These are phyloP conservation scores for Peromyscus leucopus DNA, from an alignment of 2,113 vertebrate species.

Conservation along the genomic window DNA sequence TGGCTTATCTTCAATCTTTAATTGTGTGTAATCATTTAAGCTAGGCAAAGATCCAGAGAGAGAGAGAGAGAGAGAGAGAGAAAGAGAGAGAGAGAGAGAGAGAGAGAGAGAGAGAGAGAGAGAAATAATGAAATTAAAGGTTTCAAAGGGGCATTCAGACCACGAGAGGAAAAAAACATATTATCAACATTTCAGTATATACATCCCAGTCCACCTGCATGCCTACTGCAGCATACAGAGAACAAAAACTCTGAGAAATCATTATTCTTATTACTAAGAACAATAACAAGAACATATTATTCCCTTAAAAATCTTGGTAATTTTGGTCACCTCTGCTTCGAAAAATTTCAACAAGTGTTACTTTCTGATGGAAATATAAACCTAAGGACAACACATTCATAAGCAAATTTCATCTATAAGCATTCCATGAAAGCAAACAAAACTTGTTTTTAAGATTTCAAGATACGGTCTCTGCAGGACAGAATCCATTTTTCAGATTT, in stretches of 20 bases:
- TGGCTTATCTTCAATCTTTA: neutral
- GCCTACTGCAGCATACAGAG: neutral
- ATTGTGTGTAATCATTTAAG: conserved; percentile 34
- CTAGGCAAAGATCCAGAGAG: conserved; percentile 20
- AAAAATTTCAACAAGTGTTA: conserved; percentile 55
- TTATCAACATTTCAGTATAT: neutral
- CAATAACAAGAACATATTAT: neutral
- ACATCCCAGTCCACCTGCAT: neutral
- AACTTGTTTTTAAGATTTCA: conserved; percentile 43
- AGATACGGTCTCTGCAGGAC: neutral
- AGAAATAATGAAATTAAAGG: conserved; percentile 35
- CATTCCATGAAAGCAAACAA: conserved; percentile 25
- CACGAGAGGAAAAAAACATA: neutral
- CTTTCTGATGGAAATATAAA: conserved; percentile 39
- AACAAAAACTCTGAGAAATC: conserved; percentile 27
- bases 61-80: neutral
- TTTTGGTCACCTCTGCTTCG: conserved; percentile 48
- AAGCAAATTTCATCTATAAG: neutral
- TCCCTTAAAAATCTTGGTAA: neutral
- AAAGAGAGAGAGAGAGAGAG: neutral
- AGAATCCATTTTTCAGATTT: conserved; percentile 32
- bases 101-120: neutral
- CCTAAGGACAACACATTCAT: conserved; percentile 11
- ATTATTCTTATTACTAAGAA: neutral
- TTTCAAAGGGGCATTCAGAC: conserved; percentile 30